These are phyloP conservation scores for Lagocephalus sceleratus DNA, from an alignment of 2,797 vertebrate genomes.

Conservation along the genomic window DNA sequence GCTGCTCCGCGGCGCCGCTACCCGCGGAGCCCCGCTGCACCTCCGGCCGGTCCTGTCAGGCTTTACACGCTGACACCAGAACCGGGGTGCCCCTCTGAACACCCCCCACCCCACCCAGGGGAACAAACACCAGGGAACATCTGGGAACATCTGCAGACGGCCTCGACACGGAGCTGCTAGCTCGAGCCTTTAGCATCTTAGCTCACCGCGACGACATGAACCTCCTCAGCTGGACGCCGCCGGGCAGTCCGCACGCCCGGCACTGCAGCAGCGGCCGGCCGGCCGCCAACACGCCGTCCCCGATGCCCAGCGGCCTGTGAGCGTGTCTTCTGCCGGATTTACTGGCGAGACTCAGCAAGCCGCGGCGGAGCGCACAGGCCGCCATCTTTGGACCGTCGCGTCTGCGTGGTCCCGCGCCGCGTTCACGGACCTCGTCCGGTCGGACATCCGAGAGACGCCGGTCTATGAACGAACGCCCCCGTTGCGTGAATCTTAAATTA, in stretches of 20 bases:
- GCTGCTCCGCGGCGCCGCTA: constrained; percentile 30
- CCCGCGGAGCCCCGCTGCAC: constrained; percentile 21
- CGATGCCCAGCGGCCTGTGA: constrained; percentile 58
- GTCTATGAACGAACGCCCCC: not conserved
- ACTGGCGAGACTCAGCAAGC: constrained; percentile 66
- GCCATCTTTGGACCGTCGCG: constrained; percentile 70
- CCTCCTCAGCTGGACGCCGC: constrained; percentile 58
- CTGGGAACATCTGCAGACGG: no score
- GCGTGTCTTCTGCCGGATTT: constrained; percentile 72
- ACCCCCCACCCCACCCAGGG: no score
- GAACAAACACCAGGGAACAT: no score
- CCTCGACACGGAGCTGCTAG: no score
- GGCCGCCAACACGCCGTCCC: constrained; percentile 56
- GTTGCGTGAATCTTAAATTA: not conserved
- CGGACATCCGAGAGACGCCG: fast-evolving
- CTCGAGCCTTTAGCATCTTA: constrained; percentile 51
- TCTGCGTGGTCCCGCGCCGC: constrained; percentile 21
- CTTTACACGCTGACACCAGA: no score
- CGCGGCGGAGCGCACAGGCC: constrained; percentile 74
- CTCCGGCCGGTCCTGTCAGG: no score
- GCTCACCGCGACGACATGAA: constrained; percentile 82
- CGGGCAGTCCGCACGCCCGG: constrained; percentile 56
- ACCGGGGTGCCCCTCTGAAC: no score
- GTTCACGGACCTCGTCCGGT: not conserved
- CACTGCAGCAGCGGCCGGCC: constrained; percentile 59